phyloP scores from a whole-genome alignment of 1,140 invertebrate genomes.

The Plutomurus gul region DNA sequence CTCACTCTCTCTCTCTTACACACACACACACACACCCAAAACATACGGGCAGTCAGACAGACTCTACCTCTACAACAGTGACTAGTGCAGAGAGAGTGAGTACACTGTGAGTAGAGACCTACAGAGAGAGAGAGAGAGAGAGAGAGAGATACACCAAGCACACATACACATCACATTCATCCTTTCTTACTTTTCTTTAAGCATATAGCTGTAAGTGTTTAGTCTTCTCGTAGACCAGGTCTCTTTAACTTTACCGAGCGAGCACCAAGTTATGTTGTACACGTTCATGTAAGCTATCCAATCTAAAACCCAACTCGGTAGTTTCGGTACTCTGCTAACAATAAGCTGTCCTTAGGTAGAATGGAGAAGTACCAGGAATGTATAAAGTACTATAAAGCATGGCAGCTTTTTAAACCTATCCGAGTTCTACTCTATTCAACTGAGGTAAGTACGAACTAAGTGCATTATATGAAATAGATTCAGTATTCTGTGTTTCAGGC shows the following conservation, averaged over 20 bases:
- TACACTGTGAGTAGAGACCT: no score
- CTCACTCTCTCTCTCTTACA: neutral
- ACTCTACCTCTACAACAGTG: no score
- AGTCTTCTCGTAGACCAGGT: neutral
- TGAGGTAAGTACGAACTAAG: neutral
- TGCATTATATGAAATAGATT: constrained; percentile 8
- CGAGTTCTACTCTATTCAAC: neutral
- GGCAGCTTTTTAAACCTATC: neutral
- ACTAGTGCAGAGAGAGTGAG: no score
- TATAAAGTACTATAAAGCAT: constrained; percentile 2
- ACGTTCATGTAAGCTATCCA: constrained; percentile 1
- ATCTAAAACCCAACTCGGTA: constrained; percentile 19
- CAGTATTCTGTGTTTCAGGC: neutral
- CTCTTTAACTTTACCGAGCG: constrained; percentile 18
- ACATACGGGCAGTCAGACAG: neutral
- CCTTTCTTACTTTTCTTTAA: constrained; percentile 18
- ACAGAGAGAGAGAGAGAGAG: no score
- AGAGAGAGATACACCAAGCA: neutral
- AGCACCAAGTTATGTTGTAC: neutral
- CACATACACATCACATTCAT: constrained; percentile 8
- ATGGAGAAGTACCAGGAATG: neutral
- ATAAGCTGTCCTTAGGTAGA: neutral
- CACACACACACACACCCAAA: neutral
- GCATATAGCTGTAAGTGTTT: neutral
- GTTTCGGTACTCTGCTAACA: constrained; percentile 21